phyloP scores from a whole-genome alignment of 2,797 vertebrate species.

The Dallia pectoralis region DNA sequence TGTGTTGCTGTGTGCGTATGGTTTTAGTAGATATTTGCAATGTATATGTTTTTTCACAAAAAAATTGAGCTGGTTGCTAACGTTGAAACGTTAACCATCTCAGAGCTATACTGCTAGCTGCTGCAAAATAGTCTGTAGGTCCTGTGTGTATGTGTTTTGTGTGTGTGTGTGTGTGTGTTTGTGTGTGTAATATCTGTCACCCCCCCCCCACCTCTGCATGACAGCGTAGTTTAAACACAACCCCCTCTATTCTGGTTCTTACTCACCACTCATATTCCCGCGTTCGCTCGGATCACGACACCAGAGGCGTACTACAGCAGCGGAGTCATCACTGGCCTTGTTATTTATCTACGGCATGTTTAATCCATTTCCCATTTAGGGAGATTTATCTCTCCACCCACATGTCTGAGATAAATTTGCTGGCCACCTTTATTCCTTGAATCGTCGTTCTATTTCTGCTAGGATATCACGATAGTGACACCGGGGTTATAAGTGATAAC shows the following conservation, averaged over 20 bases:
- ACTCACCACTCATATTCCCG: background rate
- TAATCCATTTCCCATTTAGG: background rate
- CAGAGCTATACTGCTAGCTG: background rate
- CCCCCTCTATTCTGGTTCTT: background rate
- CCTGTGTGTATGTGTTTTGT: background rate
- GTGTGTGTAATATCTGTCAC: background rate
- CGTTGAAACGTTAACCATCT: background rate
- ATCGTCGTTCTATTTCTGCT: no score
- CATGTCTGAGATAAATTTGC: background rate
- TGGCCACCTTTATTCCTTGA: background rate
- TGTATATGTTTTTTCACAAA: background rate
- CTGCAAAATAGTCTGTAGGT: background rate
- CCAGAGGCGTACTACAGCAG: background rate
- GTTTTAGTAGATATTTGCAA: background rate
- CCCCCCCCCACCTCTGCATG: background rate
- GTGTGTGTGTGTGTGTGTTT: background rate
- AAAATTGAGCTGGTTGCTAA: background rate
- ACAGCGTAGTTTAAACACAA: conserved; percentile 4
- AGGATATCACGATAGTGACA: background rate
- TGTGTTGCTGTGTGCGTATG: background rate
- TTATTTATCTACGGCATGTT: background rate
- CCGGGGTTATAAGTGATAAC: background rate
- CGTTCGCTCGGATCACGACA: conserved; percentile 4
- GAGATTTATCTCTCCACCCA: background rate
- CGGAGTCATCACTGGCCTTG: background rate